Evolutionary conservation across 2,797 vertebrate genomes (phyloP).

Genomic region (Aphelocoma californica): DNA sequence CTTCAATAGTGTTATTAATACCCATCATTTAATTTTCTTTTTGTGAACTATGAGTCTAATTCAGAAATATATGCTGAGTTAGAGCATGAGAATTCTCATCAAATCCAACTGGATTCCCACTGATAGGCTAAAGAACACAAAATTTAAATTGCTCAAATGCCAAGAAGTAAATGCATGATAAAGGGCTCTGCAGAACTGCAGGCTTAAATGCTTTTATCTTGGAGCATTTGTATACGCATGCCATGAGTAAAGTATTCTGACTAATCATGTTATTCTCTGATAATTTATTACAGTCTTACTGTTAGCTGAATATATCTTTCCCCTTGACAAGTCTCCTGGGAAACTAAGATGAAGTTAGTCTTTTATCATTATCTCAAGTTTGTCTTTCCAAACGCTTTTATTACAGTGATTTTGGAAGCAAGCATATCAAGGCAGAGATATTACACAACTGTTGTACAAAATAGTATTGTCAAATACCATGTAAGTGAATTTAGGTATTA

Average conservation of each 20-base stretch:
- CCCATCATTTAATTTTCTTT: neutral
- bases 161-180: neutral
- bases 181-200: neutral
- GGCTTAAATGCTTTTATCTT: neutral
- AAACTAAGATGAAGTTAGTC: neutral
- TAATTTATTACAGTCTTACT: conserved; percentile 4
- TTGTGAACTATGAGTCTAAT: neutral
- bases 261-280: neutral
- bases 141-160: neutral
- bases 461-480: conserved; percentile 27
- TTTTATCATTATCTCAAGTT: conserved; percentile 30
- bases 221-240: neutral
- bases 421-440: conserved; percentile 3
- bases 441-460: conserved; percentile 28
- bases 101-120: neutral
- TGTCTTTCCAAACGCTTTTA: conserved; percentile 43
- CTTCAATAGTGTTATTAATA: neutral
- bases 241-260: neutral
- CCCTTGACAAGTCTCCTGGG: neutral
- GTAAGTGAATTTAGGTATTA: conserved; percentile 60
- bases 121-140: neutral
- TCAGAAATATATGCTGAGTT: neutral
- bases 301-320: conserved; percentile 1
- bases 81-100: neutral
- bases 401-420: conserved; percentile 39